These are phyloP conservation scores for Drosophila pseudoobscura DNA, from an alignment of 1,140 invertebrate species.

Conservation along the genomic window DNA sequence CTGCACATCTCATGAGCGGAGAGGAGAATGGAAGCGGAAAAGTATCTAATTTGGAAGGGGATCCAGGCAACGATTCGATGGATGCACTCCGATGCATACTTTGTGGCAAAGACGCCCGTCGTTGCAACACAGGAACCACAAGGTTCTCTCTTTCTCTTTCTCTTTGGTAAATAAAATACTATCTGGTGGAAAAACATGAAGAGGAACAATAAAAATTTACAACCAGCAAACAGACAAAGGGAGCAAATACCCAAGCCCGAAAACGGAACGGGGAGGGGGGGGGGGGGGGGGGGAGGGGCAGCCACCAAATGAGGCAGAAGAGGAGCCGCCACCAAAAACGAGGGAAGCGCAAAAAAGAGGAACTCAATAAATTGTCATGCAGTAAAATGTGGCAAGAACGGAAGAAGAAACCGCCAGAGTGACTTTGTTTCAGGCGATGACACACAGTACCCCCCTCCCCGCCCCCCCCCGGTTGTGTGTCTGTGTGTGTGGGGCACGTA, in stretches of 20 bases:
- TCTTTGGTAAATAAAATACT: conserved; percentile 65
- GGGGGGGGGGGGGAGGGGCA: not conserved
- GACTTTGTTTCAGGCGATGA: conserved; percentile 75
- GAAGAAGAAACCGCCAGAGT: conserved; percentile 54
- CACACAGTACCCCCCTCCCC: too few relatives aligned
- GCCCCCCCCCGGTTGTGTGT: too few relatives aligned
- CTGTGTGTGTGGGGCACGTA: conserved; percentile 45
- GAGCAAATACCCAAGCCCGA: conserved; percentile 2
- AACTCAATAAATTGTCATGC: conserved; percentile 82
- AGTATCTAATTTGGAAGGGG: not conserved
- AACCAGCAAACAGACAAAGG: conserved; percentile 49
- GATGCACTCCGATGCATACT: conserved; percentile 28
- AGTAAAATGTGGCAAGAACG: conserved; percentile 68
- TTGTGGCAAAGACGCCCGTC: conserved; percentile 30
- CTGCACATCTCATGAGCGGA: too few relatives aligned
- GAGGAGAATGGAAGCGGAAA: not conserved
- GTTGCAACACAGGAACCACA: too few relatives aligned
- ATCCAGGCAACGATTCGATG: conserved; percentile 10
- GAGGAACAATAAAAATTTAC: conserved; percentile 78
- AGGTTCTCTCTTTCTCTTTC: not conserved
- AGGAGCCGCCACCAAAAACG: not conserved
- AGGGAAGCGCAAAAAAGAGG: conserved; percentile 33
- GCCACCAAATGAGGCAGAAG: conserved; percentile 28
- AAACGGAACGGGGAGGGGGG: conserved; percentile 19
- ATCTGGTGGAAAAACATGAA: conserved; percentile 64